Evolutionary conservation across 2,797 vertebrate species (phyloP).

Genomic region (Paedocypris micromegethes): DNA sequence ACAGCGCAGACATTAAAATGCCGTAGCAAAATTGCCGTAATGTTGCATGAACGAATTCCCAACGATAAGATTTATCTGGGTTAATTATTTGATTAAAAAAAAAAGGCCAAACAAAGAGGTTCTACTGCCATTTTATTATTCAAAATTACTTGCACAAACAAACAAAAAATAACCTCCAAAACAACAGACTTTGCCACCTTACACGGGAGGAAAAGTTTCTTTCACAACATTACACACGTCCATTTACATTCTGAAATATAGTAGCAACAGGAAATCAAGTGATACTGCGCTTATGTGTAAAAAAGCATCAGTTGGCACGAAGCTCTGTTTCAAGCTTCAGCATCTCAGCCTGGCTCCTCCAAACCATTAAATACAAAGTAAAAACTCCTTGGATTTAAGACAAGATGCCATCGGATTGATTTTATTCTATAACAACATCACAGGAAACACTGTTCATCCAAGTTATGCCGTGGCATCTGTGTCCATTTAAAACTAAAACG

Average conservation of each 20-base stretch:
- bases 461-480: too few species aligned
- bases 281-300: not conserved
- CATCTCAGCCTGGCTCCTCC: constrained; percentile 8
- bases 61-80: too few species aligned
- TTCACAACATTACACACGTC: constrained; percentile 59
- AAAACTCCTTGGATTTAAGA: constrained; percentile 29
- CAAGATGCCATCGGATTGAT: constrained; percentile 1
- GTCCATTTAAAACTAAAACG: constrained; percentile 18
- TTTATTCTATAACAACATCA: too few species aligned
- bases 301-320: constrained; percentile 37
- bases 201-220: constrained; percentile 52
- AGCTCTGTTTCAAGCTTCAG: constrained; percentile 6
- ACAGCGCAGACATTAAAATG: too few species aligned
- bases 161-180: constrained; percentile 45
- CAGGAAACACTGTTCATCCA: too few species aligned
- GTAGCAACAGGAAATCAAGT: constrained; percentile 46
- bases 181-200: constrained; percentile 56
- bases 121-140: constrained; percentile 67
- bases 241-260: constrained; percentile 62
- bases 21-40: too few species aligned
- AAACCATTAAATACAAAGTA: constrained; percentile 35
- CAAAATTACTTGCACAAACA: constrained; percentile 62
- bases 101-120: constrained; percentile 54
- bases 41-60: too few species aligned
- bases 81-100: not conserved